Evolutionary conservation across 2,113 vertebrate species (phyloP), one percentile per base, ranked within the genome.

Genomic region (Tetraodon nigroviridis): DNA sequence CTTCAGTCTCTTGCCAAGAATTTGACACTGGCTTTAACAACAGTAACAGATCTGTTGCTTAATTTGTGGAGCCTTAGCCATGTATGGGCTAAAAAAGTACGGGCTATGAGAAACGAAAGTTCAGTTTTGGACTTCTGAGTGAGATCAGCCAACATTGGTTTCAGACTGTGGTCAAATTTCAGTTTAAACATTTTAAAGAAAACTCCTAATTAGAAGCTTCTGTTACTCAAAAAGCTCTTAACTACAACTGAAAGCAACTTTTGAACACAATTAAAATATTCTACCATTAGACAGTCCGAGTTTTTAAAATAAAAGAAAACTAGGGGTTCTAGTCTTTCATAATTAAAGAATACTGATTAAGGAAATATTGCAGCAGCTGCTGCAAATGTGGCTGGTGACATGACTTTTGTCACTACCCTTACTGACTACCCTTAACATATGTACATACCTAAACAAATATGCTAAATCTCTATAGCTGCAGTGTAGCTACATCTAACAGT

Each of bases 251-350:
- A 67, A 67, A 64, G 65, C 32, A 0, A 62, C 66, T 65, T 47
- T 65, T 71, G 45, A 50, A 51, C 51, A 51, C 48, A 74, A 53
- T 66, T 55, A 76, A 81, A 53, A 11, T 8, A 12, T 37, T 37
- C 32, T 50, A 37, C 74, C 75, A 79, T 77, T 82, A 71, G 72
- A 69, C 55, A 8, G 63, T 81, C 62, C 59, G 67, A 80, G 60
- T 69, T 70, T 73, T 75, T 63, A 70, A 75, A 82, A 80, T 71
- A 79, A 75, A 83, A 74, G 21, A 67, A 71, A 79, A 70, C 55
- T 66, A 77, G 67, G 64, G 75, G 57, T 57, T 15, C 56, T 13
- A 19, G 53, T 66, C 62, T 83, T 68, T 69, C 53, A 71, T 81
- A 68, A 77, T 69, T 53, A 65, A 77, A 61, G 64, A 40, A 56